Evolutionary conservation across 2,797 vertebrate species (phyloP).

Genomic region (Acestrorhynchus altus): DNA sequence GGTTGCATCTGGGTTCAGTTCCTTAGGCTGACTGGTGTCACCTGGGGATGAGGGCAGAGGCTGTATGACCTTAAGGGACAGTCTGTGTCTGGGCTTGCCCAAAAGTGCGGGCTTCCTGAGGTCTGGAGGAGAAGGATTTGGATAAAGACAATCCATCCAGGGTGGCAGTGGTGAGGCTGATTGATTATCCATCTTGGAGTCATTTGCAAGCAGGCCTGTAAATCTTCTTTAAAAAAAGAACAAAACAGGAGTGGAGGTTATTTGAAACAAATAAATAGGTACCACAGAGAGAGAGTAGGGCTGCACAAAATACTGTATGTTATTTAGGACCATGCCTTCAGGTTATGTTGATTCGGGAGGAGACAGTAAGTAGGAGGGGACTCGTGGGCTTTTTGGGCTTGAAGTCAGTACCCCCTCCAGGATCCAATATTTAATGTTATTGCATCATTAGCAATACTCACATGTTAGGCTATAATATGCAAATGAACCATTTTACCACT

Average conservation of each 20-base stretch:
- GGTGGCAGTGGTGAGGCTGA: neutral
- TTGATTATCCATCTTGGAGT: neutral
- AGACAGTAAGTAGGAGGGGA: too few relatives aligned
- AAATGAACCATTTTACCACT: too few relatives aligned
- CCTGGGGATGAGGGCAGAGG: neutral
- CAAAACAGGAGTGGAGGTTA: neutral
- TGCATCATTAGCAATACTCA: too few relatives aligned
- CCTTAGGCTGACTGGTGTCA: neutral
- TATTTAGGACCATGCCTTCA: too few relatives aligned
- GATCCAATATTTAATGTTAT: too few relatives aligned
- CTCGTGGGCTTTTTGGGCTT: too few relatives aligned
- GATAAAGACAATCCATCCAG: neutral
- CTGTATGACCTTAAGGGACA: neutral
- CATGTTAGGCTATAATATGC: too few relatives aligned
- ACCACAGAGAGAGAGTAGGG: too few relatives aligned
- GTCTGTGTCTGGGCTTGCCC: constrained; percentile 1
- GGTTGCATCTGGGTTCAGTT: neutral
- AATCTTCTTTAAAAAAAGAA: neutral
- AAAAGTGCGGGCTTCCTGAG: neutral
- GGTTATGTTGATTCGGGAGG: too few relatives aligned
- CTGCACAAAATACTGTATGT: too few relatives aligned
- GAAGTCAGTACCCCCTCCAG: too few relatives aligned
- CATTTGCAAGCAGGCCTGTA: neutral
- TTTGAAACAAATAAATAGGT: neutral
- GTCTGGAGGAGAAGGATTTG: constrained; percentile 30